Base-by-base conservation (phyloP, 2,113 vertebrate species). In the Equus przewalskii region DNA sequence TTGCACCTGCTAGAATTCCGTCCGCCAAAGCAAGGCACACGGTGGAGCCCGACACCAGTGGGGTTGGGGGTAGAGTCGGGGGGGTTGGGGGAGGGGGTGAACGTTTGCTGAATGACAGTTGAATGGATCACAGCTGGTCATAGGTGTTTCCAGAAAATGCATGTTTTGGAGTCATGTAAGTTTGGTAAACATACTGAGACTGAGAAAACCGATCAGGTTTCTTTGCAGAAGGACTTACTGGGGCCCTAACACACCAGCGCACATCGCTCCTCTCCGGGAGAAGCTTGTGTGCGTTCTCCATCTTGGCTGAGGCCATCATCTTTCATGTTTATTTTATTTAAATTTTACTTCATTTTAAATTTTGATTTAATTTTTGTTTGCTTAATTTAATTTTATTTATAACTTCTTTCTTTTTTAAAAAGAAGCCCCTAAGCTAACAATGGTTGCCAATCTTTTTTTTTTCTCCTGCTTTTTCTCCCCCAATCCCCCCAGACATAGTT, bases 201-300 rank as follows among this genome's bases (percentile, higher is more conserved):
- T 33, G 70, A 41, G 54, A 49, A 60, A 70, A 9, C 36, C 14
- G 3, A 12, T 0, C 60, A 19, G 2, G 19, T 8, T 21, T 87
- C 58, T 51, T 58, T 67, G 10, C 0, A 3, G 7, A 2, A 9
- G 26, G 41, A 44, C 3, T 18, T 0, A 0, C 6, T 22, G 13
- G 30, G 0, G 5, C 12, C 49, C 30, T 33, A 7, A 67, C 26
- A 7, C 0, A 9, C 22, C 12, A 0, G 0, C 0, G 16, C 9
- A 5, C 7, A 0, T 44, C 6, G 1, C 1, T 1, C 13, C 0
- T 21, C 65, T 28, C 81, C 73, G 14, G 33, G 26, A 69, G 49
- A 21, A 30, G 16, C 22, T 3, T 19, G 6, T 6, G 15, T 1
- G 1, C 36, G 46, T 51, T 89, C 3, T 49, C 83, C 2, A 7